Conservation (phyloP, 2,113 vertebrate genomes). For the Platysternon megacephalum region DNA sequence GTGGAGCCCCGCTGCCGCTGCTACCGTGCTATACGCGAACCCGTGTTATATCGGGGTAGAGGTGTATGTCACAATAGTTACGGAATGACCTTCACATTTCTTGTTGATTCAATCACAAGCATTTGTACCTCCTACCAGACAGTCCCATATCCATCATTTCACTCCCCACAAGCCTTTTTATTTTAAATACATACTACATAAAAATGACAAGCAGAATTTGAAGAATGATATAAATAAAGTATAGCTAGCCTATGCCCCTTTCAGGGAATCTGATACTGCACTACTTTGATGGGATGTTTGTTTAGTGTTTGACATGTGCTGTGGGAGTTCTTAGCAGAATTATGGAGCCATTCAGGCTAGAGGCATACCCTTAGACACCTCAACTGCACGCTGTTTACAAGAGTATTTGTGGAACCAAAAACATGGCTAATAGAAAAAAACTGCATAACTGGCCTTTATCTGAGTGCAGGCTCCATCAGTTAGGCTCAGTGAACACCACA, state of each 20-base stretch:
- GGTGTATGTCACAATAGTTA: not conserved
- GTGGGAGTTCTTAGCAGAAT: not conserved
- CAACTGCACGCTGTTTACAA: not conserved
- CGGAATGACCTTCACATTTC: not conserved
- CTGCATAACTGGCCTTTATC: conserved; percentile 71
- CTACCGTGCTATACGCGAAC: too few relatives aligned
- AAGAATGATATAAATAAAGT: not conserved
- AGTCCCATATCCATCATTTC: not conserved
- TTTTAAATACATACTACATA: not conserved
- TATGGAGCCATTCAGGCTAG: not conserved
- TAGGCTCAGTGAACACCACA: conserved; percentile 63
- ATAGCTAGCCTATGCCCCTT: not conserved
- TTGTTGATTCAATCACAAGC: not conserved
- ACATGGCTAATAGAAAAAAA: conserved; percentile 58
- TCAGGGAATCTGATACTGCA: not conserved
- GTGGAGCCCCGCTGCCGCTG: too few relatives aligned
- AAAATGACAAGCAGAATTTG: not conserved
- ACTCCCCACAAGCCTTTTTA: not conserved
- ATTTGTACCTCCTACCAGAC: not conserved
- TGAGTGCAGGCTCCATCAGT: conserved; percentile 61
- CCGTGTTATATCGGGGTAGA: too few relatives aligned
- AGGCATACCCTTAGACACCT: not conserved
- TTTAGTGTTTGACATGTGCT: not conserved
- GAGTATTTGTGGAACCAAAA: conserved; percentile 1
- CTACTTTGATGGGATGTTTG: not conserved